phyloP scores from a whole-genome alignment of 2,888 invertebrate species.

The Aricia artaxerxes region DNA sequence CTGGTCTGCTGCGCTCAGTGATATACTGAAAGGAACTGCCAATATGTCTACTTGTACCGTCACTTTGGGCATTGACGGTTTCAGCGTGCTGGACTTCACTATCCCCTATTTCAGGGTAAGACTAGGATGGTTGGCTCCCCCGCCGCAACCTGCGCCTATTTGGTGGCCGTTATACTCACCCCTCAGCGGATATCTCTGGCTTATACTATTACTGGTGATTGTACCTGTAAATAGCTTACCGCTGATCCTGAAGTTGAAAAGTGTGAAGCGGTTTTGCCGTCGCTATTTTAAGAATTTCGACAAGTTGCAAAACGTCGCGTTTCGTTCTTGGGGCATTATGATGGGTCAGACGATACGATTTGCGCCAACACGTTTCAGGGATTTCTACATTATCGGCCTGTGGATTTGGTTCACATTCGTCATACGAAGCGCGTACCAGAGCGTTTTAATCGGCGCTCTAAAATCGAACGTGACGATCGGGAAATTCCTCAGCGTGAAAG shows the following conservation, averaged over 20 bases:
- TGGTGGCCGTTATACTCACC: constrained; percentile 63
- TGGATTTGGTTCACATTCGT: constrained; percentile 70
- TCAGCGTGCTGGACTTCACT: constrained; percentile 57
- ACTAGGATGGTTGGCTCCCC: constrained; percentile 63
- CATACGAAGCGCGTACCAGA: constrained; percentile 64
- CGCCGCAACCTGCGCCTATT: constrained; percentile 52
- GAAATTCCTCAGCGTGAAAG: constrained; percentile 55
- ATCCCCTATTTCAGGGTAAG: constrained; percentile 61
- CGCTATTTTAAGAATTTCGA: constrained; percentile 54
- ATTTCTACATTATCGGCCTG: constrained; percentile 60
- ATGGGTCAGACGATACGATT: constrained; percentile 61
- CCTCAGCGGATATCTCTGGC: constrained; percentile 62
- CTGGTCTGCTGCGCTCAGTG: constrained; percentile 63
- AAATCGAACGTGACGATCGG: constrained; percentile 59
- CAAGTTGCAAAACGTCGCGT: constrained; percentile 52
- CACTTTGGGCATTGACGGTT: constrained; percentile 56
- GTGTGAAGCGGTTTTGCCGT: constrained; percentile 52
- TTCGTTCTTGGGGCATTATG: constrained; percentile 62
- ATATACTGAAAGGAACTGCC: constrained; percentile 56
- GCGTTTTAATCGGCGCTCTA: constrained; percentile 62
- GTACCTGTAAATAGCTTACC: constrained; percentile 57
- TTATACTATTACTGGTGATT: constrained; percentile 53
- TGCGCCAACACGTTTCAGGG: constrained; percentile 58
- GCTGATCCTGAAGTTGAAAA: constrained; percentile 51
- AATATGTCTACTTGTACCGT: constrained; percentile 64